Evolutionary conservation across 2,113 vertebrate species (phyloP), one percentile per base, ranked within the genome.

Genomic region (Alligator sinensis): DNA sequence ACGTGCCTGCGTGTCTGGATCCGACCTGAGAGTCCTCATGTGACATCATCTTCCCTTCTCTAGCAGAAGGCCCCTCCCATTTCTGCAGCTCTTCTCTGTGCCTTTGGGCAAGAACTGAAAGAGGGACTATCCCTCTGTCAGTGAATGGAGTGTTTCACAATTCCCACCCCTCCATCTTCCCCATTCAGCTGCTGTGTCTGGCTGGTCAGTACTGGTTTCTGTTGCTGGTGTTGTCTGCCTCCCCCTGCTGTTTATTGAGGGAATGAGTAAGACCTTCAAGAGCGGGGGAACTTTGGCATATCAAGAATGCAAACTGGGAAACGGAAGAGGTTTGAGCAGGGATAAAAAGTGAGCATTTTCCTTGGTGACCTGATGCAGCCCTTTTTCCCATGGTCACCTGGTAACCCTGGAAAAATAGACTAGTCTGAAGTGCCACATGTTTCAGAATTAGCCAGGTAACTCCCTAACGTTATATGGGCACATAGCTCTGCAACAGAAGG

Each of bases 181-280:
- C 87, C 92, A 70, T 91, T 89, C 87, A 94, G 92, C 89, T 95
- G 90, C 92, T 95, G 89, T 92, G 95, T 66, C 94, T 74, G 80
- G 30, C 57, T 72, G 58, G 11, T 81, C 60, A 77, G 3, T 30
- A 57, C 74, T n/a, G 75, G 58, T 58, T 0, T 77, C 87, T 94
- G 91, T 76, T 92, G 88, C 85, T 95, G 60, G 68, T 25, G 95
- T 92, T 92, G 61, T 95, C 89, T 96, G 94, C 93, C 94, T 96
- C 96, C 95, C 92, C 96, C 94, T 97, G 93, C 90, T 92, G 96
- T 95, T 97, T 83, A 94, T 82, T 62, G 92, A 91, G 86, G 92
- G 94, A 92, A 95, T 79, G 86, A 86, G 90, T 82, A 84, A 91
- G 82, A 92, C 27, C 86, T 79, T 92, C 82, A 89, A 89, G 88